Percentiles rank a stretch among this genome's conserved stretches.
These are phyloP conservation scores for Macroglossus sobrinus DNA, from an alignment of 2,113 vertebrate species.

Conservation along the genomic window DNA sequence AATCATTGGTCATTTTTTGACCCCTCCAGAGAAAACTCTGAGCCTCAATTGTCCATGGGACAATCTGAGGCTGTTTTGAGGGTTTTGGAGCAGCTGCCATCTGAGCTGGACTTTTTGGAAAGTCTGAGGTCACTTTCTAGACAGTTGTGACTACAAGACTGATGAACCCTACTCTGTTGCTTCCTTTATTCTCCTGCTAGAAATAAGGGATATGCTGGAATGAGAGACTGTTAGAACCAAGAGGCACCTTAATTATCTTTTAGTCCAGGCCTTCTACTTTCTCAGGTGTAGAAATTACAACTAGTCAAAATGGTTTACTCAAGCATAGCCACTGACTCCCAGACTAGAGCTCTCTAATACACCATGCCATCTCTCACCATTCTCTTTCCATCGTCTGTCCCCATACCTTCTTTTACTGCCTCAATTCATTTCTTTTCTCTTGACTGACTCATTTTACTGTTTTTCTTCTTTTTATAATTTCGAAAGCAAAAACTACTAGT, in stretches of 20 bases:
- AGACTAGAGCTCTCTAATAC: neutral
- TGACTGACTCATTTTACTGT: neutral
- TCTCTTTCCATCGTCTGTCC: neutral
- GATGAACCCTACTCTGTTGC: neutral
- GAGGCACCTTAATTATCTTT: neutral
- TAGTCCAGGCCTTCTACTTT: neutral
- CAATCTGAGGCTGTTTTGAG: neutral
- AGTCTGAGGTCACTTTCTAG: neutral
- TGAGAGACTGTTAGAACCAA: neutral
- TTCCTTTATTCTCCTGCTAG: neutral
- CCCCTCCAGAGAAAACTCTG: neutral
- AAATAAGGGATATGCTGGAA: neutral
- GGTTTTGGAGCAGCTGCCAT: neutral
- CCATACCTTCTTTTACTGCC: neutral
- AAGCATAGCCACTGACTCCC: neutral
- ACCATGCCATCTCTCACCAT: fast-evolving
- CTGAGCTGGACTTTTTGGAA: neutral
- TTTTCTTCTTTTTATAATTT: neutral
- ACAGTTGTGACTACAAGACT: neutral
- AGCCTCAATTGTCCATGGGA: neutral
- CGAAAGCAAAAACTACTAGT: slow-evolving; percentile 1
- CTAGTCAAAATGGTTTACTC: neutral
- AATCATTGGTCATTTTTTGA: neutral
- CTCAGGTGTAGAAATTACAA: neutral
- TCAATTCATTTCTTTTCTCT: neutral